Conservation (phyloP, 2,797 vertebrate species). For the Acanthiza pusilla region DNA sequence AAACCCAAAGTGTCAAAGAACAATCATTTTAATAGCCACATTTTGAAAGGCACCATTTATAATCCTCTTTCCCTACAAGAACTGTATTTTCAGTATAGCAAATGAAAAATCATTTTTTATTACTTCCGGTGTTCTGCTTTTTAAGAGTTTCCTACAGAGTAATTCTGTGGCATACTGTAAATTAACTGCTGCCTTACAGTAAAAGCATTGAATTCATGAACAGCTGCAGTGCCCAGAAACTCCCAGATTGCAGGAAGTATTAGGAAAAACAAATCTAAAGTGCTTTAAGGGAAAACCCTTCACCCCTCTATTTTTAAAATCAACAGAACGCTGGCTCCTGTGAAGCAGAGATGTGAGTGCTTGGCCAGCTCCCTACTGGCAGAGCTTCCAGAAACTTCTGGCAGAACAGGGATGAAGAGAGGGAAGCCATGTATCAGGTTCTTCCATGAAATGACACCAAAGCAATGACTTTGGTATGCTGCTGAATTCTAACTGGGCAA, state of each 20-base stretch:
- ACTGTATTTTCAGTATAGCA: background rate
- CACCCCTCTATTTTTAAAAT: background rate
- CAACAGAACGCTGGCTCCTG: background rate
- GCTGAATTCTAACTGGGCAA: background rate
- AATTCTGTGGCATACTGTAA: background rate
- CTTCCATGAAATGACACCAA: background rate
- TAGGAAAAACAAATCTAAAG: background rate
- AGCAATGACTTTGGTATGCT: background rate
- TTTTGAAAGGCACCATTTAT: background rate
- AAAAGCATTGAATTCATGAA: background rate
- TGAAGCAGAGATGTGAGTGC: background rate
- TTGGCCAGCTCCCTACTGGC: background rate
- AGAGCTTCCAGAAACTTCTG: background rate
- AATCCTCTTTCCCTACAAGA: background rate
- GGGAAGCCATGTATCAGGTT: background rate
- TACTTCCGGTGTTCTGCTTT: background rate
- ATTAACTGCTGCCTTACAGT: slow-evolving; percentile 24
- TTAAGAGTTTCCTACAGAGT: background rate
- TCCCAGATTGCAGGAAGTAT: background rate
- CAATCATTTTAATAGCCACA: background rate
- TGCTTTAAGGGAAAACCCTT: background rate
- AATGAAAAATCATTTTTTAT: background rate
- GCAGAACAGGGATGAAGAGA: background rate
- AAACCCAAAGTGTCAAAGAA: background rate
- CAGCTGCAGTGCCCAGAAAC: slow-evolving; percentile 13